Conservation (phyloP, 2,888 invertebrate genomes). For the Drosophila fulvimacula region DNA sequence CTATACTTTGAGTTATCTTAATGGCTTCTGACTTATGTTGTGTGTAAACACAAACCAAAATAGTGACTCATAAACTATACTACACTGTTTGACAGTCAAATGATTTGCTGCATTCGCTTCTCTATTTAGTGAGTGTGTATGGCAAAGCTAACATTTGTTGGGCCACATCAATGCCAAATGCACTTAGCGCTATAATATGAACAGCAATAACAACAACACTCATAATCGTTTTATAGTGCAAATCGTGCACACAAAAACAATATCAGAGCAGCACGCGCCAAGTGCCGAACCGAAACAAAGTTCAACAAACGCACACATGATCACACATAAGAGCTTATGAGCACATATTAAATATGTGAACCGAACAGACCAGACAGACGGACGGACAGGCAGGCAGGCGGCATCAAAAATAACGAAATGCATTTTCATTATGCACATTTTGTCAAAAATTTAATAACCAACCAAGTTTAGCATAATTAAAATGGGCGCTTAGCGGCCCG, state of each 20-base stretch:
- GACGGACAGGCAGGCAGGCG: not conserved
- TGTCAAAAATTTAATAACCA: slow-evolving; percentile 26
- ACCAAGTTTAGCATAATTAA: slow-evolving; percentile 33
- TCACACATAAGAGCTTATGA: slow-evolving; percentile 13
- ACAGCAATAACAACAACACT: slow-evolving; percentile 32
- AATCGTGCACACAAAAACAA: slow-evolving; percentile 38
- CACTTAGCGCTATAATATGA: slow-evolving; percentile 34
- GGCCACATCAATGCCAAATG: slow-evolving; percentile 25
- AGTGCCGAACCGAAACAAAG: slow-evolving; percentile 27
- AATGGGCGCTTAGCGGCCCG: slow-evolving; percentile 3
- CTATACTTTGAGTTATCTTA: too few species aligned
- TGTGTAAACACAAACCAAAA: not conserved
- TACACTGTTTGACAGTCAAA: not conserved
- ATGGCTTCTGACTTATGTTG: not conserved
- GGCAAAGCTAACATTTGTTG: slow-evolving; percentile 38
- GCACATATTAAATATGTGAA: slow-evolving; percentile 31
- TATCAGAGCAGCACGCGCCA: slow-evolving; percentile 16
- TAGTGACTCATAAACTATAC: not conserved
- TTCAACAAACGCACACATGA: slow-evolving; percentile 16
- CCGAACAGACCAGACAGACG: too few species aligned
- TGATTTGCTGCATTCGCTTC: slow-evolving; percentile 13
- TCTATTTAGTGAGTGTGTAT: not conserved
- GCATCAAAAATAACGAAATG: slow-evolving; percentile 20
- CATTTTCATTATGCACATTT: slow-evolving; percentile 41
- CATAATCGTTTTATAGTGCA: slow-evolving; percentile 53